Conservation (phyloP, 2,797 vertebrate species). For the Cercopithecus diana region DNA sequence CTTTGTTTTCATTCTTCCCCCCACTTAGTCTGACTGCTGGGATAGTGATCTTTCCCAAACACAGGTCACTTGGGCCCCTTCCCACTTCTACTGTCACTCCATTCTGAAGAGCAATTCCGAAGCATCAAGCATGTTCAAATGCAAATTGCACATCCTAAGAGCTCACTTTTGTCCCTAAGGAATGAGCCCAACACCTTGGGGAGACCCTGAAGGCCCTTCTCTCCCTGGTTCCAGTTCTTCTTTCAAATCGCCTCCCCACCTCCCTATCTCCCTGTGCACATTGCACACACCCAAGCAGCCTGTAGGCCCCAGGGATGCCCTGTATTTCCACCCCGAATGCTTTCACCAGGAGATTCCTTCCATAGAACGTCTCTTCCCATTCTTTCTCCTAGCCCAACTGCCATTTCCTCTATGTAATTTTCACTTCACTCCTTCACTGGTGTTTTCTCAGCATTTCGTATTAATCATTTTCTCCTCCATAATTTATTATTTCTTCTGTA, state of each 20-base stretch:
- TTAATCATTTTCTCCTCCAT: not conserved
- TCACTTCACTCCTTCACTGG: not conserved
- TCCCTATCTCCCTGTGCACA: not conserved
- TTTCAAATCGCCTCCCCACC: not conserved
- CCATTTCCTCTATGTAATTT: not conserved
- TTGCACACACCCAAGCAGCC: not conserved
- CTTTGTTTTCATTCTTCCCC: not conserved
- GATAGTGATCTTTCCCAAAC: not conserved
- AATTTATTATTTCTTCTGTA: not conserved
- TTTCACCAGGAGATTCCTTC: not conserved
- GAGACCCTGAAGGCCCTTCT: not conserved
- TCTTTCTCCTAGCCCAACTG: not conserved
- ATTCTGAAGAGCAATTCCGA: not conserved
- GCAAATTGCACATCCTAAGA: not conserved
- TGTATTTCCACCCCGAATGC: not conserved
- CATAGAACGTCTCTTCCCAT: not conserved
- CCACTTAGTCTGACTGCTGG: no score
- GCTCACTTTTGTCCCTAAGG: not conserved
- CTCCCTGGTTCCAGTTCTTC: no score
- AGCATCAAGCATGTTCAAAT: not conserved
- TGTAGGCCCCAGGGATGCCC: no score
- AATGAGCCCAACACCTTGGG: rapidly evolving
- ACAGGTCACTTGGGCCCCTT: no score
- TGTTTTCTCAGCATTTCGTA: not conserved
- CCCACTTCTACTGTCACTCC: not conserved